Percentiles rank a stretch among this genome's conserved stretches.
These are phyloP conservation scores for Gallirallus australis DNA, from an alignment of 2,797 vertebrate genomes.

Conservation along the genomic window DNA sequence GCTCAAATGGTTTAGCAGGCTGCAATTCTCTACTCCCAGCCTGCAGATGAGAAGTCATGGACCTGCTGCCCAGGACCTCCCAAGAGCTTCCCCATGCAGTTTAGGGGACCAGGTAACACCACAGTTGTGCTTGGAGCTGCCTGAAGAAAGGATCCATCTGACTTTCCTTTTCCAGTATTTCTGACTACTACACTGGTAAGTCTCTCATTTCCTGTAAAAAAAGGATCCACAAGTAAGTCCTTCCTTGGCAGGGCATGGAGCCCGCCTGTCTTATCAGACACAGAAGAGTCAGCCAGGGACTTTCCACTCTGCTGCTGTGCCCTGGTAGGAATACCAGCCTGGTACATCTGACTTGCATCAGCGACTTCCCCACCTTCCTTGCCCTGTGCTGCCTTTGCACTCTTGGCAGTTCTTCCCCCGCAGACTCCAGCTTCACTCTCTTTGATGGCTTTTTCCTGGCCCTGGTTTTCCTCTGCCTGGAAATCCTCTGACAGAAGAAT, in stretches of 20 bases:
- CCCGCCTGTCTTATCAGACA: constrained; percentile 25
- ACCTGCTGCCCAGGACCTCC: background rate
- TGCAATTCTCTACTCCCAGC: background rate
- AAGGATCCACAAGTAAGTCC: background rate
- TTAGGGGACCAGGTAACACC: fast-evolving
- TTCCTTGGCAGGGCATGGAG: background rate
- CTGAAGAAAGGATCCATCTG: background rate
- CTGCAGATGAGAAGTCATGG: background rate
- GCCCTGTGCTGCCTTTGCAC: background rate
- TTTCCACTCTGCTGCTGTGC: constrained; percentile 37
- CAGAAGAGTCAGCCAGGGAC: constrained; percentile 37
- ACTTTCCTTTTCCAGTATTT: background rate
- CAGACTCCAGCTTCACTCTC: background rate
- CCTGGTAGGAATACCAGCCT: constrained; percentile 24
- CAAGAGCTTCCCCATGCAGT: background rate
- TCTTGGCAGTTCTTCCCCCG: background rate
- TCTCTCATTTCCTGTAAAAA: background rate
- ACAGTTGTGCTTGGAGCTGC: background rate
- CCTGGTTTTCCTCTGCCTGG: background rate
- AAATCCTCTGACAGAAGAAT: background rate
- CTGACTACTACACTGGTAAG: background rate
- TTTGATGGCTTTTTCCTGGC: constrained; percentile 22
- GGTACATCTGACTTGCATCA: background rate
- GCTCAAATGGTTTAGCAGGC: background rate
- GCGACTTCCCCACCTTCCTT: background rate